Evolutionary conservation across 2,113 vertebrate genomes (phyloP).

Genomic region (Canis aureus): DNA sequence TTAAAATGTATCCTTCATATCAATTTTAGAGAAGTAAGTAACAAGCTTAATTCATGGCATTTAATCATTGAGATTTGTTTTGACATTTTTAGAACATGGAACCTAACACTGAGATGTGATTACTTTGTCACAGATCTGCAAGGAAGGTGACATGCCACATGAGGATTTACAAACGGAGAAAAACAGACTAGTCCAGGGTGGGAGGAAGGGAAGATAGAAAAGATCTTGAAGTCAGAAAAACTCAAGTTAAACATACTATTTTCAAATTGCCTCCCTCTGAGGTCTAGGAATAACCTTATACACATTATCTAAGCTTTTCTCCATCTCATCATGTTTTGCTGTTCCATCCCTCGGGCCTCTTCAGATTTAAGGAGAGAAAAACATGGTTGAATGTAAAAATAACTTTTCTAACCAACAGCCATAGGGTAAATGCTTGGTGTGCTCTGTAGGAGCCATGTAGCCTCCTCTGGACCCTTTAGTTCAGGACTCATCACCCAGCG

Average conservation of each 20-base stretch:
- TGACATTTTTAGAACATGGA: constrained; percentile 77
- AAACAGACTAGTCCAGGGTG: not conserved
- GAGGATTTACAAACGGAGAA: not conserved
- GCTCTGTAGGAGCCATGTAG: not conserved
- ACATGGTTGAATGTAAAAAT: not conserved
- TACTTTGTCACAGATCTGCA: not conserved
- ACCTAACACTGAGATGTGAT: constrained; percentile 73
- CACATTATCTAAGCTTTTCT: not conserved
- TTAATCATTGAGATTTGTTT: constrained; percentile 71
- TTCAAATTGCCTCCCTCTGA: not conserved
- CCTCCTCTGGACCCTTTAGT: not conserved
- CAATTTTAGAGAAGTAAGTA: constrained; percentile 66
- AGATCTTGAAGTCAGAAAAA: not conserved
- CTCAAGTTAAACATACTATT: not conserved
- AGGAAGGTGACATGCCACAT: not conserved
- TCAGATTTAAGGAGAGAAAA: not conserved
- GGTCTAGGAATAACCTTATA: not conserved
- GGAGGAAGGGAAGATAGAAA: not conserved
- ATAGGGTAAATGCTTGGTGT: not conserved
- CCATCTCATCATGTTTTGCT: not conserved
- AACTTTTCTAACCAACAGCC: not conserved
- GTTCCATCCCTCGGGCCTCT: not conserved
- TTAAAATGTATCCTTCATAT: constrained; percentile 79
- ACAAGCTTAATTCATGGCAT: constrained; percentile 28
- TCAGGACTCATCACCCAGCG: not conserved